Percentiles rank a stretch among this genome's conserved stretches.
Evolutionary conservation across 2,113 vertebrate genomes (phyloP).

Genomic region (Zapornia atra): DNA sequence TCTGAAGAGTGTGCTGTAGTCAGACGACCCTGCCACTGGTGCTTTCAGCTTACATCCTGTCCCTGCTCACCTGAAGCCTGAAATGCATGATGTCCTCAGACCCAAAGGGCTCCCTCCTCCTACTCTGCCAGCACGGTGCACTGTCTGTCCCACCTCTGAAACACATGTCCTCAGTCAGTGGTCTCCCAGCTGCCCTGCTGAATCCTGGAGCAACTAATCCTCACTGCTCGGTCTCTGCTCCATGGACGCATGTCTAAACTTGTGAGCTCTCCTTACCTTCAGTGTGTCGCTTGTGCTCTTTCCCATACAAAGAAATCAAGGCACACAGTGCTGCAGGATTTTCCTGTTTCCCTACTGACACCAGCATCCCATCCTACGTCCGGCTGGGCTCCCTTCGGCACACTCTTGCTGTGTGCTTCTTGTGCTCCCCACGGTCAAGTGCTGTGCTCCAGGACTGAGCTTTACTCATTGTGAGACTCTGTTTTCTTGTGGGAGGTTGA

Average conservation of each 20-base stretch:
- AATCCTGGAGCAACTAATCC: neutral
- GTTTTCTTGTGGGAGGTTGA: neutral
- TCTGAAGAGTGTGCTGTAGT: neutral
- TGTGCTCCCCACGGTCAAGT: fast-evolving
- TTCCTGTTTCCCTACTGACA: neutral
- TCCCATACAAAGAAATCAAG: neutral
- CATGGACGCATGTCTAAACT: neutral
- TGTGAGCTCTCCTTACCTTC: neutral
- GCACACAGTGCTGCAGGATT: neutral
- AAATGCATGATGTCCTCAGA: neutral
- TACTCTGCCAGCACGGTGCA: fast-evolving
- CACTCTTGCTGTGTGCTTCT: neutral
- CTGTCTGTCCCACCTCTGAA: neutral
- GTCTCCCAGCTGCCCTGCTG: neutral
- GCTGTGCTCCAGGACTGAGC: neutral
- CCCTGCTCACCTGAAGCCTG: neutral
- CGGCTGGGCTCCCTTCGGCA: neutral
- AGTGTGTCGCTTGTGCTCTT: neutral
- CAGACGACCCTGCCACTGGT: neutral
- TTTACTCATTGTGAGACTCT: neutral
- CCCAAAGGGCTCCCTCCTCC: neutral
- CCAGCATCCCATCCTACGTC: neutral
- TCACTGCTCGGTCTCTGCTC: neutral
- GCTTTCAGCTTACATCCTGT: neutral
- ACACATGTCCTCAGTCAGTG: neutral